Conservation (phyloP, 2,797 vertebrate genomes). For the Cossypha caffra region DNA sequence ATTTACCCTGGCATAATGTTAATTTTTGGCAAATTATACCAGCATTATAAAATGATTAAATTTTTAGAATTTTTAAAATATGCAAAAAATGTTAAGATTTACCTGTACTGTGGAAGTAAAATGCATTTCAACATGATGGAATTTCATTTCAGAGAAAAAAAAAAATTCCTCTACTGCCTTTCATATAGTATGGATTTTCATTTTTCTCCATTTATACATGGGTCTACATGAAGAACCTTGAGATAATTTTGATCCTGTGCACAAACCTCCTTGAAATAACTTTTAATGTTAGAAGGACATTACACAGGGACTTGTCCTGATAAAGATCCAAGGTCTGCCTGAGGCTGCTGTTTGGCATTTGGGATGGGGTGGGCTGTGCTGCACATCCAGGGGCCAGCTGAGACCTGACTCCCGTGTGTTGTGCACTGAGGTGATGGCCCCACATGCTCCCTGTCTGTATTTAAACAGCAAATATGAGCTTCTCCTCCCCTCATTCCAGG, state of each 20-base stretch:
- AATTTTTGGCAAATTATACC: background rate
- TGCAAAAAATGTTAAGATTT: background rate
- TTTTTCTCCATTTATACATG: background rate
- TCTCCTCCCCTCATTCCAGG: background rate
- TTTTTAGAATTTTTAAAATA: background rate
- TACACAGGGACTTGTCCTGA: background rate
- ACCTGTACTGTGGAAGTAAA: background rate
- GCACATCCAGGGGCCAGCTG: background rate
- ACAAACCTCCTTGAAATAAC: background rate
- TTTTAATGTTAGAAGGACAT: background rate
- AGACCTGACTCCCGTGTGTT: accelerated
- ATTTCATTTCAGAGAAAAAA: background rate
- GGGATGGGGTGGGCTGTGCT: background rate
- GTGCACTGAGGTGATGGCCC: background rate
- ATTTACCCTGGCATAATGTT: background rate
- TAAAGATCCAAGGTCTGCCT: background rate
- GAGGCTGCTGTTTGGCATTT: background rate
- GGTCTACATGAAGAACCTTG: background rate
- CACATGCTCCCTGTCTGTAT: background rate
- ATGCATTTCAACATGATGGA: background rate
- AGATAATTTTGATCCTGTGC: background rate
- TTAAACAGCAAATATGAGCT: background rate
- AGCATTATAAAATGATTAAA: background rate
- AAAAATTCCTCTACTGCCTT: background rate
- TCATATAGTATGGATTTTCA: background rate